phyloP scores from a whole-genome alignment of 2,888 invertebrate genomes.

The Archaeoteleia sp. region DNA sequence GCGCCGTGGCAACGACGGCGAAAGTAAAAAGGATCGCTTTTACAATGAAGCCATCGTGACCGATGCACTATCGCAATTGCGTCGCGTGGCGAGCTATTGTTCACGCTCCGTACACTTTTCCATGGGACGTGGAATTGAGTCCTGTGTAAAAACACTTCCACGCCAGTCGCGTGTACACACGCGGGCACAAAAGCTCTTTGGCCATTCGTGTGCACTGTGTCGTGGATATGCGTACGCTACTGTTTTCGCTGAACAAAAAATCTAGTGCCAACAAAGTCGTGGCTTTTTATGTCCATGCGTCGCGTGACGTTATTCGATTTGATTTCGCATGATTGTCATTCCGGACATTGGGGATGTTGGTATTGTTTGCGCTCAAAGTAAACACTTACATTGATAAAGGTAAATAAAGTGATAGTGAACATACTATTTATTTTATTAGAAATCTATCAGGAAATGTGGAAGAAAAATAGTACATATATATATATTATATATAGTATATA shows the following conservation, averaged over 20 bases:
- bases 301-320: constrained; percentile 59
- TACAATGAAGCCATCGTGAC: constrained; percentile 53
- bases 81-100: constrained; percentile 55
- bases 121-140: constrained; percentile 30
- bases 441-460: too few relatives aligned
- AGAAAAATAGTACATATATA: too few relatives aligned
- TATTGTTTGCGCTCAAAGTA: not conserved
- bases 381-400: constrained; percentile 17
- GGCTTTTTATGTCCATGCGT: constrained; percentile 47
- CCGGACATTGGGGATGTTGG: constrained; percentile 3
- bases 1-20: constrained; percentile 5
- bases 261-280: constrained; percentile 22
- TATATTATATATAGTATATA: too few relatives aligned
- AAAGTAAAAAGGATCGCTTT: constrained; percentile 23
- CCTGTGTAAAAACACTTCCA: constrained; percentile 27
- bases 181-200: constrained; percentile 15
- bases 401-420: constrained; percentile 11
- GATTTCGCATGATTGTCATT: constrained; percentile 54
- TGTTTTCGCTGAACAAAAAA: constrained; percentile 33
- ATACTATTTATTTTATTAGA: too few relatives aligned
- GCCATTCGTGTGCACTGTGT: constrained; percentile 29
- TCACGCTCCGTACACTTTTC: constrained; percentile 49
- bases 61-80: constrained; percentile 60
- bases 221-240: constrained; percentile 21
- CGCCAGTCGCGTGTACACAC: constrained; percentile 22